Evolutionary conservation across 1,140 invertebrate genomes (phyloP), one percentile per base, ranked within the genome.

Genomic region (Chelonus insularis): DNA sequence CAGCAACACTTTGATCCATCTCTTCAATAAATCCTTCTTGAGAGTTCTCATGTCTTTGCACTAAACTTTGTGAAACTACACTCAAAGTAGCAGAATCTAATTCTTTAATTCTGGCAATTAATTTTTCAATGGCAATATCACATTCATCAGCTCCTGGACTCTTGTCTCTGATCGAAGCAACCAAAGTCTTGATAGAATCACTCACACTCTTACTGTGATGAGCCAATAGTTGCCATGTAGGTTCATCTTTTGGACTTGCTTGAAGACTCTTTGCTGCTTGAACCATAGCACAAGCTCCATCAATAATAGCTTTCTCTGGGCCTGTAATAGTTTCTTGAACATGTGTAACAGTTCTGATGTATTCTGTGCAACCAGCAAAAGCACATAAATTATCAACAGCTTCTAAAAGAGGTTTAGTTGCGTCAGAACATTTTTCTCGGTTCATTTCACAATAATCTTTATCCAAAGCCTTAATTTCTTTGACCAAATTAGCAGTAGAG

Each of bases 111-210:
- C 89, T 87, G 0, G 84, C 82, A 47, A 86, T 89, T 4, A 99
- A 77, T 14, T 88, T 88, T 14, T 94, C 89, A 52, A 97, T 87
- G 0, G 93, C 93, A 1, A 85, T 83, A 37, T 95, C 92, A 77
- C 96, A 97, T 79, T 99, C 96, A 4, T 90, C 89, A 73, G 97
- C 95, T 0, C 97, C 97, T 0, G 97, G 96, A 0, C 96, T 95
- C 74, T 94, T 95, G 69, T 98, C 95, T 36, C 95, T 90, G 61
- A 98, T 96, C 36, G 93, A 92, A 21, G 93, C 88, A 0, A 97
- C 94, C 1, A 99, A 83, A 9, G 89, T 87, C 78, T 98, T 99
- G 66, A 99, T 98, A 0, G 95, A 94, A 74, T 99, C 96, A 11
- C 95, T 97, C 0, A 99, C 95, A 67, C 88, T 91, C 77, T 96